Evolutionary conservation across 2,113 vertebrate genomes (phyloP), one percentile per base, ranked within the genome.

Genomic region (Calcarius ornatus): DNA sequence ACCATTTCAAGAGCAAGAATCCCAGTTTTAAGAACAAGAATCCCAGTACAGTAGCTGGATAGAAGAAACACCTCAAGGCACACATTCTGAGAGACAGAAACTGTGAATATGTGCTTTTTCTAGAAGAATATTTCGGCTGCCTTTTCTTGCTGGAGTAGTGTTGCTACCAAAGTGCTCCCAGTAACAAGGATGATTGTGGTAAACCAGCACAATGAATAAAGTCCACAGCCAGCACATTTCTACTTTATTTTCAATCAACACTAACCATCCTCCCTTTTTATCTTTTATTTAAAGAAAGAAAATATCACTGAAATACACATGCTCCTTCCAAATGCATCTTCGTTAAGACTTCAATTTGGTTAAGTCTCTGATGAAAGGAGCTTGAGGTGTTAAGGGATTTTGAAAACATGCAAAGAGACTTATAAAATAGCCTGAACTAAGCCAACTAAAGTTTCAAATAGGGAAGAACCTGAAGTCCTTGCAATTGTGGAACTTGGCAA

Each of bases 341-440:
- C 64, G 82, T 94, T 94, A 97, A 48, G 82, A 31, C 28, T 71
- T 66, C 8, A 40, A 72, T 96, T 97, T 96, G 95, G 40, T 35
- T 33, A 64, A 59, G 45, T 82, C 23, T 40, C 20, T 78, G 88
- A 71, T 25, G 53, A 91, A 95, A 76, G 28, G 65, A 94, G 28
- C 48, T 63, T 45, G 79, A 89, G 43, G 28, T 45, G 47, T 48
- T 92, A 75, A 76, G 61, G 88, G 70, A 88, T 76, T 61, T 91
- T 54, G 76, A 89, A 96, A 88, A 72, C 63, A 92, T 51, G 33
- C 66, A 88, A 69, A 95, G 78, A 63, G 47, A 95, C 63, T 45
- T 43, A 75, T 64, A 86, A 71, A 93, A 90, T 71, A 65, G 23
- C 24, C 10, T 43, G 53, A 82, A 76, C 45, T 63, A 69, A 85